Evolutionary conservation across 2,797 vertebrate genomes (phyloP).

Genomic region (Morus bassanus): DNA sequence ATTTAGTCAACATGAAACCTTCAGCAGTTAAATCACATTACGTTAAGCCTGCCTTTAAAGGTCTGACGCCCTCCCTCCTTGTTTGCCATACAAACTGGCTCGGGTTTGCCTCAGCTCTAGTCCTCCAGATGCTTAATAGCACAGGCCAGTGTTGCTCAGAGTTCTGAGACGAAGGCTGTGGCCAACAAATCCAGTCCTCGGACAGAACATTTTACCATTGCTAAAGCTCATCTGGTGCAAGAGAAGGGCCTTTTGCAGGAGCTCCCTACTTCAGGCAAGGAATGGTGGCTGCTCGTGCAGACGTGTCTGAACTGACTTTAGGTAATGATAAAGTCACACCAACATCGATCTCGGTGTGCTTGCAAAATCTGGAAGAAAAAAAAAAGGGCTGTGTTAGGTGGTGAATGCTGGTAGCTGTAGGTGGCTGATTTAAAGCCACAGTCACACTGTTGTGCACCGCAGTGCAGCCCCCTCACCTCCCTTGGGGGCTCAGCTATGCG

Average conservation of each 20-base stretch:
- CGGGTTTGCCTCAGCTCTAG: not conserved
- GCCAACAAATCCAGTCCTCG: not conserved
- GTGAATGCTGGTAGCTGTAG: not conserved
- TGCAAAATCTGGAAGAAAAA: not conserved
- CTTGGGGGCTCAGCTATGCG: rapidly evolving
- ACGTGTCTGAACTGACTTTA: not conserved
- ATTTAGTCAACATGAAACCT: slow-evolving; percentile 43
- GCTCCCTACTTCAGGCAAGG: not conserved
- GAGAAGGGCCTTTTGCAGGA: not conserved
- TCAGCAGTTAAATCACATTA: not conserved
- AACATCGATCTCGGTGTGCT: not conserved
- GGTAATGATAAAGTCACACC: not conserved
- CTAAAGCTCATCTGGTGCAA: not conserved
- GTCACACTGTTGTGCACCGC: not conserved
- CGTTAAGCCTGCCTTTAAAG: not conserved
- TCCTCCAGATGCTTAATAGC: not conserved
- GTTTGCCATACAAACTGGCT: not conserved
- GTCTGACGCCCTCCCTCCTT: not conserved
- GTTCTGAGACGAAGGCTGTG: not conserved
- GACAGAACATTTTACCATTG: not conserved
- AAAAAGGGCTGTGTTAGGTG: rapidly evolving
- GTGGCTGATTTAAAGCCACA: not conserved
- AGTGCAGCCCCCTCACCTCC: not conserved
- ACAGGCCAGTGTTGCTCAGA: not conserved
- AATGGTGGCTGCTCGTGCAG: not conserved